Base-by-base conservation (phyloP, 2,888 invertebrate genomes). In the Lochmaea capreae region DNA sequence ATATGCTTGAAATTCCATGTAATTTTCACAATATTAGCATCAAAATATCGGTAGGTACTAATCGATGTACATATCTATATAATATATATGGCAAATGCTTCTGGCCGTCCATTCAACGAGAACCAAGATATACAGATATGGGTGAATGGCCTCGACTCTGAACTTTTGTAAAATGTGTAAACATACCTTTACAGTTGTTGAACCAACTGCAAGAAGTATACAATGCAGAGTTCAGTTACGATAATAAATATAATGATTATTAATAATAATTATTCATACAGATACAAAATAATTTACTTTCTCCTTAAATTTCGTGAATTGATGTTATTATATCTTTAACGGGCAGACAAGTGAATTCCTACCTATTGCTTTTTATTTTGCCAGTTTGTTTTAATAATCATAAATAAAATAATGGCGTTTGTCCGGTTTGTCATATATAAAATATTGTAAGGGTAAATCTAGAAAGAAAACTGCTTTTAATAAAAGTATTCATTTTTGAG, bases 141-240 rank as follows among this genome's bases (percentile, higher is more conserved):
- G 67, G 67, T 67, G 67, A 67, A 67, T 67, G 67, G 59, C 67
- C 67, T 67, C 58, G 42, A 58, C 59, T 59, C 16, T 59, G 22
- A 26, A 18, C 26, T 10, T 43, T 67, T 54, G 43, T 67, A 46
- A 16, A 59, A 26, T 43, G 26, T 58, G 46, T 58, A 67, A 67
- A 67, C 46, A 46, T 67, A 67, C 59, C 58, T 67, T 59, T 59
- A 67, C 59, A 59, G 58, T 67, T 67, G 67, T 67, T 57, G 46
- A 67, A 67, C 8, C 43, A 67, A 67, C 57, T 67, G 67, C 67
- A 67, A 42, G 54, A 9, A 54, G 46, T 46, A 65, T 46, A 65
- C 46, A 65, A 46, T 22, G 65, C 22, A 22, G 46, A n/a, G n/a
- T 54, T 54, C 16, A 54, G n/a, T 54, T 54, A 54, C 49, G 9